Evolutionary conservation across 2,888 invertebrate genomes (phyloP).

Genomic region (Sarcophaga rosellei): DNA sequence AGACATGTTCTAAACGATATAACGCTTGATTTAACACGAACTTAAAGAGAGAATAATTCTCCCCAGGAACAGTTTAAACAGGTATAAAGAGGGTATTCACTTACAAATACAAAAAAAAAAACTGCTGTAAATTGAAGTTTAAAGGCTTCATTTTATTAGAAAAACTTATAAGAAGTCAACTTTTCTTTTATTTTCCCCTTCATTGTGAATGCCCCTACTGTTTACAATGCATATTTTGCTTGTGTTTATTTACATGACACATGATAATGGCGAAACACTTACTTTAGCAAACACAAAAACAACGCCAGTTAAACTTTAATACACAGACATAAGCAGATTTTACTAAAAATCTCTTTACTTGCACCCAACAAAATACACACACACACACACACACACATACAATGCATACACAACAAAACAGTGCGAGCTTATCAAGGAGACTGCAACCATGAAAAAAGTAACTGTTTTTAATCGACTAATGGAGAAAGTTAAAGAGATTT

Average conservation of each 20-base stretch:
- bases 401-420: too few species aligned
- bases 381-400: background rate
- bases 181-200: background rate
- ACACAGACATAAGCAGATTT: conserved; percentile 64
- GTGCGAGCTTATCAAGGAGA: too few species aligned
- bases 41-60: background rate
- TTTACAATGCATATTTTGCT: background rate
- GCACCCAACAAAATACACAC: background rate
- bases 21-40: conserved; percentile 23
- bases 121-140: too few species aligned
- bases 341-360: conserved; percentile 63
- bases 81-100: too few species aligned
- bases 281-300: conserved; percentile 47
- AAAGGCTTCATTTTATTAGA: too few species aligned
- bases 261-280: conserved; percentile 24
- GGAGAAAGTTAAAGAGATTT: background rate
- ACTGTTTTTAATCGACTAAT: conserved; percentile 13
- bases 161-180: too few species aligned
- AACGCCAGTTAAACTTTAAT: conserved; percentile 50
- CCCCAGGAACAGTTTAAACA: too few species aligned
- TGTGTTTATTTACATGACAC: conserved; percentile 14
- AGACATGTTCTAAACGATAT: background rate
- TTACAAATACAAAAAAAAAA: too few species aligned
- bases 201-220: conserved; percentile 1
- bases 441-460: background rate